A percentile compares a stretch with the other conserved stretches of the same genome.
Conservation (phyloP, 2,797 vertebrate species). For the Melanotaenia maccullochi region DNA sequence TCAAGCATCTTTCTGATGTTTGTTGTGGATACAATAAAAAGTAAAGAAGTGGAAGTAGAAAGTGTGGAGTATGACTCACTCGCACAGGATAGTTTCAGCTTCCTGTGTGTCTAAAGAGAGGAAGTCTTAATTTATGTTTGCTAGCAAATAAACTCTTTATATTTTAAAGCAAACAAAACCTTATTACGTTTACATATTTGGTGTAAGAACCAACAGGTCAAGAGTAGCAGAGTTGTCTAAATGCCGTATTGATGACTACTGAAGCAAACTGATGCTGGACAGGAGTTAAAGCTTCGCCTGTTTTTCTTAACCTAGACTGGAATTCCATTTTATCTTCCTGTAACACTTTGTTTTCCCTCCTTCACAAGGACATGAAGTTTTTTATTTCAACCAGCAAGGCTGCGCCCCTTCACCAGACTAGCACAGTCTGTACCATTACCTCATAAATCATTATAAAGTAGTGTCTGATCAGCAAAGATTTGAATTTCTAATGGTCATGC, state of each 20-base stretch:
- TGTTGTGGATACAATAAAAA: slow-evolving; percentile 10
- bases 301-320: slow-evolving; percentile 38
- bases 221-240: neutral
- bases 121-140: slow-evolving; percentile 27
- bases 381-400: slow-evolving; percentile 16
- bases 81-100: slow-evolving; percentile 18
- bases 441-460: slow-evolving; percentile 7
- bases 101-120: slow-evolving; percentile 42
- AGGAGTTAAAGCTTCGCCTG: slow-evolving; percentile 2
- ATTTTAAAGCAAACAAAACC: neutral
- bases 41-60: slow-evolving; percentile 36
- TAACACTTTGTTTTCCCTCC: slow-evolving; percentile 30
- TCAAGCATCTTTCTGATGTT: neutral
- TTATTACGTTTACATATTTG: neutral
- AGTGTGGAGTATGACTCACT: neutral
- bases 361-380: slow-evolving; percentile 44
- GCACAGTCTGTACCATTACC: slow-evolving; percentile 18
- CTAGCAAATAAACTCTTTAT: neutral
- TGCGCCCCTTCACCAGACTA: slow-evolving; percentile 5
- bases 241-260: neutral
- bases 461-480: slow-evolving; percentile 30
- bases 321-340: slow-evolving; percentile 54
- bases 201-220: neutral
- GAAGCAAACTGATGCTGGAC: neutral
- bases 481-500: neutral